Percentiles rank a stretch among this genome's conserved stretches.
Conservation (phyloP, 2,797 vertebrate species). For the Enteromius treurensis region DNA sequence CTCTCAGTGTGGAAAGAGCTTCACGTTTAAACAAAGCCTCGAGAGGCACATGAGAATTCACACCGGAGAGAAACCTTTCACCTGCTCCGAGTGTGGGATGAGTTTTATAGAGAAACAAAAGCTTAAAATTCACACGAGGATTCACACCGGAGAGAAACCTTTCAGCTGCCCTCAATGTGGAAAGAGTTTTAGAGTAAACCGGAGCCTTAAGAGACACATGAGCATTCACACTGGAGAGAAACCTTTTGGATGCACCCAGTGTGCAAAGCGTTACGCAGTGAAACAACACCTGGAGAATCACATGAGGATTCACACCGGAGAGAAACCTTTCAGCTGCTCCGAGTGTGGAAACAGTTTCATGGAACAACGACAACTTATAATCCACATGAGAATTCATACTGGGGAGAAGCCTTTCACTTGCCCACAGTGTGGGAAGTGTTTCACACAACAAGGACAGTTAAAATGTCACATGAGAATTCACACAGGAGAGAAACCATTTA, state of each 20-base stretch:
- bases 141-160: conserved; percentile 18
- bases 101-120: conserved; percentile 22
- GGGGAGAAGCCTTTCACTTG: conserved; percentile 10
- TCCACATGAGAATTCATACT: conserved; percentile 15
- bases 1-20: conserved; percentile 12
- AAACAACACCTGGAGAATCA: conserved; percentile 22
- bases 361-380: conserved; percentile 1
- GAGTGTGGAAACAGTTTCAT: conserved; percentile 5
- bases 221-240: conserved; percentile 13
- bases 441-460: conserved; percentile 18
- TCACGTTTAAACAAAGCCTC: conserved; percentile 23
- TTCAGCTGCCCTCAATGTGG: conserved; percentile 1
- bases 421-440: background rate
- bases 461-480: conserved; percentile 18
- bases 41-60: conserved; percentile 2
- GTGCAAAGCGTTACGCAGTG: background rate
- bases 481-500: background rate
- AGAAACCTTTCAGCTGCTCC: background rate
- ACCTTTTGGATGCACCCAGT: background rate
- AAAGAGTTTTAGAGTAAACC: conserved; percentile 1
- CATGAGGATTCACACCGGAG: conserved; percentile 19
- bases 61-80: background rate
- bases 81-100: background rate
- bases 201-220: conserved; percentile 26
- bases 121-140: background rate